Evolutionary conservation across 64 coral and sea anemone genomes (phyloP).

Genomic region (Astreopora myriophthalma): DNA sequence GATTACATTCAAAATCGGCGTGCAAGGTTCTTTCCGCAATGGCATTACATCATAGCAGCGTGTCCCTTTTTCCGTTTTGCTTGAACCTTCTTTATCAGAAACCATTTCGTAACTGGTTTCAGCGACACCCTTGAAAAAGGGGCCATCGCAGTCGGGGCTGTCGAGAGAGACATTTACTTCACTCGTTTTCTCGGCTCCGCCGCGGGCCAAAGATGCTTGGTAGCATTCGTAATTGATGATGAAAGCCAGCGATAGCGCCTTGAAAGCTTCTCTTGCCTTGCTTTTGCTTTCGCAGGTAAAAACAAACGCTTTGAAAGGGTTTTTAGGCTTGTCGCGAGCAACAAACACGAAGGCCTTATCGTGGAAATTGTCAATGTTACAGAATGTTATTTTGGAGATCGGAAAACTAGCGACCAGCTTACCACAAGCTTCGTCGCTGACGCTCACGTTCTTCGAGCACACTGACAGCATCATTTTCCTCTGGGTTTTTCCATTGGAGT

Average conservation of each 20-base stretch:
- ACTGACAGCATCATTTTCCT: slow-evolving; percentile 84
- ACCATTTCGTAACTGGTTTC: background rate
- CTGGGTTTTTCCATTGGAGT: slow-evolving; percentile 56
- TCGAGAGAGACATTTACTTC: background rate
- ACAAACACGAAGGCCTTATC: slow-evolving; percentile 90
- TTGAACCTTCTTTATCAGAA: background rate
- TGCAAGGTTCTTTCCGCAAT: background rate
- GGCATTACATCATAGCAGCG: background rate
- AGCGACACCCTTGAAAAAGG: background rate
- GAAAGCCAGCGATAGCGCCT: slow-evolving; percentile 84
- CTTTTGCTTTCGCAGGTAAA: slow-evolving; percentile 83
- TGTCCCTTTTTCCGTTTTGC: background rate
- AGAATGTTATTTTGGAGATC: slow-evolving; percentile 82
- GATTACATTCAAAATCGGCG: background rate
- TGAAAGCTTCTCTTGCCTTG: slow-evolving; percentile 84
- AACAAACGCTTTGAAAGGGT: slow-evolving; percentile 87
- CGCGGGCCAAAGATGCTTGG: slow-evolving; percentile 67
- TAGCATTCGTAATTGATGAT: slow-evolving; percentile 80
- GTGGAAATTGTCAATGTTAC: slow-evolving; percentile 71
- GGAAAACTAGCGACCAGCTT: slow-evolving; percentile 83
- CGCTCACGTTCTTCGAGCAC: slow-evolving; percentile 70
- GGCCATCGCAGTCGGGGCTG: background rate
- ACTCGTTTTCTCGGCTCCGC: too few species aligned
- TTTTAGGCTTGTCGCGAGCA: slow-evolving; percentile 68
- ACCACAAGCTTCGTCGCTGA: slow-evolving; percentile 61